phyloP scores from a whole-genome alignment of 1,140 invertebrate species.

The Ericerus pela region DNA sequence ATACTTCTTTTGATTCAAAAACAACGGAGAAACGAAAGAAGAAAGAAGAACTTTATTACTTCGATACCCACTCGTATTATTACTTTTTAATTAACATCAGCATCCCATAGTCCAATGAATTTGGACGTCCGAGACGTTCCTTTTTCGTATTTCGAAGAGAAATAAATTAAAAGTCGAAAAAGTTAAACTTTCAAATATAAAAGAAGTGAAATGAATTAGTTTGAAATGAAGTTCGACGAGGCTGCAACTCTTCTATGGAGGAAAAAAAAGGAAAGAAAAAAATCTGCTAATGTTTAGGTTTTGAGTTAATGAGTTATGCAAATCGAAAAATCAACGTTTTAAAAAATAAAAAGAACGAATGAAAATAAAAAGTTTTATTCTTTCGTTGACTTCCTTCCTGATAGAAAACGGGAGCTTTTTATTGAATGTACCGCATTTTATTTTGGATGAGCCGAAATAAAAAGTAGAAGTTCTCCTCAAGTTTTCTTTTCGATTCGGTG shows the following conservation, averaged over 20 bases:
- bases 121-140: constrained; percentile 7
- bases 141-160: neutral
- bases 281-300: constrained; percentile 5
- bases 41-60: no score
- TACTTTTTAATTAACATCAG: constrained; percentile 12
- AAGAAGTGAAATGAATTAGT: constrained; percentile 10
- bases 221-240: constrained; percentile 11
- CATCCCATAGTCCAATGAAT: constrained; percentile 6
- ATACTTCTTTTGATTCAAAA: no score
- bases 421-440: no score
- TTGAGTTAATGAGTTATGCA: constrained; percentile 12
- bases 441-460: no score
- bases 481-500: no score
- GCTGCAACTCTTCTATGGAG: neutral
- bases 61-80: no score
- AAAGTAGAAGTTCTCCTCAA: no score
- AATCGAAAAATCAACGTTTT: constrained; percentile 12
- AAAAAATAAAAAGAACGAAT: constrained; percentile 11
- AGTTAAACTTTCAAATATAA: constrained; percentile 12
- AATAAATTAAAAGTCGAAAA: constrained; percentile 12
- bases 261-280: neutral
- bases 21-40: no score
- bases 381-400: constrained; percentile 3
- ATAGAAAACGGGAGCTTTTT: no score
- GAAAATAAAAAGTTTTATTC: constrained; percentile 9